Percentiles rank a stretch among this genome's conserved stretches.
Evolutionary conservation across 2,797 vertebrate species (phyloP).

Genomic region (Sandelia bainsii): DNA sequence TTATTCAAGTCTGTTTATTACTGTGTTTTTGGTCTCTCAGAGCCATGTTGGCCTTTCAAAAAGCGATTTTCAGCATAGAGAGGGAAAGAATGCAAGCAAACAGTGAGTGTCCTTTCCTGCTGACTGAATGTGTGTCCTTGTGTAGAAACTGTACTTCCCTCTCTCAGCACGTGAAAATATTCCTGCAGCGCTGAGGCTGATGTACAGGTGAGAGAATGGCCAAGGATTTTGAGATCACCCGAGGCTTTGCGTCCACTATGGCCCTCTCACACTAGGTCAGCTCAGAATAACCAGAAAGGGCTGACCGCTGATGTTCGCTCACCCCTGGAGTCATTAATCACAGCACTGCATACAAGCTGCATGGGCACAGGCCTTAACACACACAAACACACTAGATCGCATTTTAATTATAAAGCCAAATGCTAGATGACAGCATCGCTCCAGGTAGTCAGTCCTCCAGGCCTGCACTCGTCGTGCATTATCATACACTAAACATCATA

Average conservation of each 20-base stretch:
- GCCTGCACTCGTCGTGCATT: slow-evolving; percentile 57
- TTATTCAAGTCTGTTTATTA: slow-evolving; percentile 18
- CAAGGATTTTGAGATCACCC: slow-evolving; percentile 70
- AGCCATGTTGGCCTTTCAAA: slow-evolving; percentile 37
- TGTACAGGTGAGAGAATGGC: slow-evolving; percentile 72
- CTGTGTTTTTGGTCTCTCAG: slow-evolving; percentile 23
- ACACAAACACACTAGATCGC: slow-evolving; percentile 19
- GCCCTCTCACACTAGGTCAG: slow-evolving; percentile 72
- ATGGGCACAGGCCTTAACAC: slow-evolving; percentile 29
- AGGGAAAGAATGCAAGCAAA: slow-evolving; percentile 36
- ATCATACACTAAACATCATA: slow-evolving; percentile 51
- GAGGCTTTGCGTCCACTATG: slow-evolving; percentile 69
- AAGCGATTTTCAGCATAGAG: slow-evolving; percentile 37
- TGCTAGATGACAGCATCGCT: slow-evolving; percentile 72
- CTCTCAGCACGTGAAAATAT: slow-evolving; percentile 53
- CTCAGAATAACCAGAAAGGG: slow-evolving; percentile 77
- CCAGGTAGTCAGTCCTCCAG: slow-evolving; percentile 71
- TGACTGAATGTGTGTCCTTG: slow-evolving; percentile 74
- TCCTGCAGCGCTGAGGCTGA: slow-evolving; percentile 56
- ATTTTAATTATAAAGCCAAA: slow-evolving; percentile 74
- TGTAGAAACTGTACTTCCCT: slow-evolving; percentile 51
- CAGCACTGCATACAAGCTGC: slow-evolving; percentile 62
- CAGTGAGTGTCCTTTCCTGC: slow-evolving; percentile 56
- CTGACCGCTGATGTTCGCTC: slow-evolving; percentile 66
- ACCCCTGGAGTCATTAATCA: slow-evolving; percentile 79